Evolutionary conservation across 2,888 invertebrate genomes (phyloP), one percentile per base, ranked within the genome.

Genomic region (Biston betularia): DNA sequence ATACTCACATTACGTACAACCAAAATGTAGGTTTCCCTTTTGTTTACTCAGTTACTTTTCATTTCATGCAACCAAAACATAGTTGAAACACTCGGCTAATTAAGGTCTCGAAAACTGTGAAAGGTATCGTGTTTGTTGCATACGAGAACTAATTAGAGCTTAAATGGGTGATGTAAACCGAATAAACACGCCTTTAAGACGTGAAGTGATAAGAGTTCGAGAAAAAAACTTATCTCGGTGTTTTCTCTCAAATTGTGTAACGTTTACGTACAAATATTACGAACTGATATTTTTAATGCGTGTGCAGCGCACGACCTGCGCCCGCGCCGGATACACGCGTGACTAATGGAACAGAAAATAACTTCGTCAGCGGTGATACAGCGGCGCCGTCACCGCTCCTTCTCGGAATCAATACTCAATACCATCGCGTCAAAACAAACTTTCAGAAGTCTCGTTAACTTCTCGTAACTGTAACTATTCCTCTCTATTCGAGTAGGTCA

Each of bases 271-370:
- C 38, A 54, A 65, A 66, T 56, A 70, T 64, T 63, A 58, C 72
- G 61, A 62, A 58, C 57, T 49, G 70, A 66, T 72, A 68, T 71
- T 76, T 75, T 75, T 61, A 70, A 74, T 75, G 70, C 63, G 69
- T 67, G 72, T 67, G 73, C 68, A 77, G 70, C 76, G 72, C 87
- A 81, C 82, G 86, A 81, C 84, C 79, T 87, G 85, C 84, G 83
- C 83, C 69, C 82, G 89, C 89, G 89, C 87, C 92, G 92, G 92
- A 92, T 92, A 90, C 90, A 86, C 87, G 91, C 82, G 91, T 93
- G 93, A 93, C 93, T 93, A 93, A 93, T 90, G 84, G 87, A 82
- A 89, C 93, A 93, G 92, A 93, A 93, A 93, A 93, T 93, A 93
- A 92, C 92, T 91, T 88, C 88, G 92, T 90, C 92, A 92, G 90